Percentiles rank a stretch among this genome's conserved stretches.
Evolutionary conservation across 2,797 vertebrate species (phyloP).

Genomic region (Sebastiscus tertius): DNA sequence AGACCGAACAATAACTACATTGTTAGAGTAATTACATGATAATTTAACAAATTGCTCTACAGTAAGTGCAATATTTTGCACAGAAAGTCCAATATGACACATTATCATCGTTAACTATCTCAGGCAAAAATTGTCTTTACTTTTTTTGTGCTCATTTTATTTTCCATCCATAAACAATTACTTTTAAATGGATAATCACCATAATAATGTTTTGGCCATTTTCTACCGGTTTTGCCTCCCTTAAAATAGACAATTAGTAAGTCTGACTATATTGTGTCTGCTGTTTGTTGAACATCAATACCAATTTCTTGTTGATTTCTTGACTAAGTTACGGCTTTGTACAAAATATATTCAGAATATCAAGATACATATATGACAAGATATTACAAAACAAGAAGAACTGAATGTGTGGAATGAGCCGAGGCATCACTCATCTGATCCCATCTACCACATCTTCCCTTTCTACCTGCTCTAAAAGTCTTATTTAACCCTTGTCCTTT

Average conservation of each 20-base stretch:
- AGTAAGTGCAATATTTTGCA: neutral
- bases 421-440: neutral
- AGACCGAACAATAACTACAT: neutral
- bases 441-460: neutral
- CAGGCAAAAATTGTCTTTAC: neutral
- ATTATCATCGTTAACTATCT: neutral
- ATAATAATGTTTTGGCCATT: neutral
- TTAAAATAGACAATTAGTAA: neutral
- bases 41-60: neutral
- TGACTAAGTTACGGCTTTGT: neutral
- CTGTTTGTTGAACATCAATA: neutral
- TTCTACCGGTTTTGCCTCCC: neutral
- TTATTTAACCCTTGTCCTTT: neutral
- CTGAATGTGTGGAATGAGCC: neutral
- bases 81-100: neutral
- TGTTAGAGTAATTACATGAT: neutral
- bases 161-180: neutral
- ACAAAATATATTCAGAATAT: neutral
- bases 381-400: neutral
- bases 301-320: neutral
- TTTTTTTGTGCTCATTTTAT: neutral
- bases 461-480: neutral
- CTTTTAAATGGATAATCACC: neutral
- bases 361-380: neutral
- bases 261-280: neutral